Percentiles rank a stretch among this genome's conserved stretches.
phyloP scores from a whole-genome alignment of 2,113 vertebrate genomes.

The Procavia capensis region DNA sequence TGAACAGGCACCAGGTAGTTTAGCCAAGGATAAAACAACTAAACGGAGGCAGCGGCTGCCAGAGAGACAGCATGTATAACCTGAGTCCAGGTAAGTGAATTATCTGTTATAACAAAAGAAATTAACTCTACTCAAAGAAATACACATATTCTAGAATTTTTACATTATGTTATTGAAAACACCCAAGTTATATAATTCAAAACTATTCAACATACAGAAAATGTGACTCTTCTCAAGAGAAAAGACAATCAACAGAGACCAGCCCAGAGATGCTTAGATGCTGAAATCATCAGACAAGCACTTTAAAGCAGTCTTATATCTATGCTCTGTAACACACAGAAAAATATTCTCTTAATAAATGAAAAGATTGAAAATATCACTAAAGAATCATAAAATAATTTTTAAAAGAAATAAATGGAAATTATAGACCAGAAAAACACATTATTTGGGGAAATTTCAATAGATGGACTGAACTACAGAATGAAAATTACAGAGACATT shows the following conservation, averaged over 20 bases:
- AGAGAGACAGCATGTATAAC: neutral
- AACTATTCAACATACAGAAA: conserved; percentile 22
- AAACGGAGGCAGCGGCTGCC: neutral
- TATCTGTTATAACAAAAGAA: conserved; percentile 46
- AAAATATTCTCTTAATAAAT: conserved; percentile 13
- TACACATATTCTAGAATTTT: neutral
- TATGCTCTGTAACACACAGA: neutral
- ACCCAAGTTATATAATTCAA: neutral
- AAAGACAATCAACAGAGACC: neutral
- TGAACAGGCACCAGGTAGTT: neutral
- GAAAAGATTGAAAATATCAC: conserved; percentile 11
- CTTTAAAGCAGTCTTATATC: neutral
- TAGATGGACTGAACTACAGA: neutral
- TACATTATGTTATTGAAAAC: neutral
- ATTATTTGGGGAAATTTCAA: conserved; percentile 1
- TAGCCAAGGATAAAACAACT: neutral
- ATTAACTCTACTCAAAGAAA: conserved; percentile 59
- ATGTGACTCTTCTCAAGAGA: neutral
- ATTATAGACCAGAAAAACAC: conserved; percentile 57
- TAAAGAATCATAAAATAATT: neutral
- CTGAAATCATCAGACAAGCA: neutral
- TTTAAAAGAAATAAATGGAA: neutral
- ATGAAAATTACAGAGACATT: neutral
- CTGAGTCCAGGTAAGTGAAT: neutral
- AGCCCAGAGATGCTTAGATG: conserved; percentile 3